Base-by-base conservation (phyloP, 1,140 invertebrate genomes). In the Diorhabda sublineata region DNA sequence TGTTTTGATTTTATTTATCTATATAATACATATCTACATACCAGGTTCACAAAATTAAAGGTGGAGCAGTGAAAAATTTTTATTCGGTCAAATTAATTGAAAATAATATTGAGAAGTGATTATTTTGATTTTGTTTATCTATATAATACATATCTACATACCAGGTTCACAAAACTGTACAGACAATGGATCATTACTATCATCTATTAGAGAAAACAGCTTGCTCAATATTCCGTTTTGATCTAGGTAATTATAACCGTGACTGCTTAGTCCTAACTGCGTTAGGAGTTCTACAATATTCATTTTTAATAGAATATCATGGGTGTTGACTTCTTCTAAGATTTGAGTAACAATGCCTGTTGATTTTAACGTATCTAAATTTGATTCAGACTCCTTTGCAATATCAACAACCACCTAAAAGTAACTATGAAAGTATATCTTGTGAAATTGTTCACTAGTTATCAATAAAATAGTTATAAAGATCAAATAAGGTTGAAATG, bases 221-320 rank as follows among this genome's bases (percentile, higher is more conserved):
- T 85, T 85, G 57, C 83, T 81, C 1, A 94, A 81, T 4, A 90
- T 83, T 3, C 86, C 86, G 66, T 88, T 84, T 45, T 87, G 78
- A 47, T 92, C 88, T 67, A 95, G 83, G 78, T 87, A 94, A 60
- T 84, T 80, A 1, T 92, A 84, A 1, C 92, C 92, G 75, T 93
- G 87, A 61, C 89, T 82, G 52, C 82, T 85, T 44, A 86, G 71
- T 5, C 88, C 89, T 47, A 96, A 81, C 60, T 87, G 85, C 6
- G 89, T 88, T 7, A 95, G 74, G n/a, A 91, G 78, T 81, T 94
- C 90, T 58, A 95, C 77, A 57, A 90, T 87, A 78, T 92, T 94
- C 60, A 94, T 80, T 77, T 92, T 88, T 9, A 92, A 80, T 45
- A 95, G 79, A 58, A 94, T 82, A 82, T 96, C 93, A 71, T 89